phyloP scores from a whole-genome alignment of 2,113 vertebrate genomes.

The Tychaedon coryphoeus region DNA sequence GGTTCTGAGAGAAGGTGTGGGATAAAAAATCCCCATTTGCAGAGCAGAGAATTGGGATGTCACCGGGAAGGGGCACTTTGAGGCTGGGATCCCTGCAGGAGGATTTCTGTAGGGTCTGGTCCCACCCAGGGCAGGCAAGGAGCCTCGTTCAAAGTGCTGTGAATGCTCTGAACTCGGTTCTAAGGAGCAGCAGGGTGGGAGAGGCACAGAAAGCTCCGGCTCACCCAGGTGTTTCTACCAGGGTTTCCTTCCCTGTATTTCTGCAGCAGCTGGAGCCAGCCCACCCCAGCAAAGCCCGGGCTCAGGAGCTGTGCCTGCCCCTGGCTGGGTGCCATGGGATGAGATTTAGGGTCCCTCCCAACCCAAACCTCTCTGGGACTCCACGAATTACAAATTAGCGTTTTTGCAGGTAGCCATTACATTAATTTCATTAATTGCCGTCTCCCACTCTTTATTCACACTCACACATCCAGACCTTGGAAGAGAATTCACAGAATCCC shows the following conservation, averaged over 20 bases:
- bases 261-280: not conserved
- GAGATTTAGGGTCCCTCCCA: not conserved
- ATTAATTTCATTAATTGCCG: no score
- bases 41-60: not conserved
- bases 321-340: accelerated
- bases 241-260: accelerated
- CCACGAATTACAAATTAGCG: not conserved
- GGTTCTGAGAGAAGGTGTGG: not conserved
- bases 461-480: accelerated
- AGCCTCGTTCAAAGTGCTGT: not conserved
- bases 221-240: accelerated
- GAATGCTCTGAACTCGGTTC: not conserved
- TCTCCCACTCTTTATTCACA: accelerated
- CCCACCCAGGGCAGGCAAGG: not conserved
- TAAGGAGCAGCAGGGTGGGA: not conserved
- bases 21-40: not conserved
- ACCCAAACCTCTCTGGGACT: accelerated
- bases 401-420: no score
- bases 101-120: not conserved
- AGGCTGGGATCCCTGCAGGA: not conserved
- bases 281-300: accelerated
- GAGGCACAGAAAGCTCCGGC: not conserved
- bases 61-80: not conserved
- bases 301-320: not conserved
- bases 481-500: not conserved